A percentile compares a stretch with the other conserved stretches of the same genome.
Evolutionary conservation across 2,888 invertebrate species (phyloP).

Genomic region (Malthinus seriepunctatus): DNA sequence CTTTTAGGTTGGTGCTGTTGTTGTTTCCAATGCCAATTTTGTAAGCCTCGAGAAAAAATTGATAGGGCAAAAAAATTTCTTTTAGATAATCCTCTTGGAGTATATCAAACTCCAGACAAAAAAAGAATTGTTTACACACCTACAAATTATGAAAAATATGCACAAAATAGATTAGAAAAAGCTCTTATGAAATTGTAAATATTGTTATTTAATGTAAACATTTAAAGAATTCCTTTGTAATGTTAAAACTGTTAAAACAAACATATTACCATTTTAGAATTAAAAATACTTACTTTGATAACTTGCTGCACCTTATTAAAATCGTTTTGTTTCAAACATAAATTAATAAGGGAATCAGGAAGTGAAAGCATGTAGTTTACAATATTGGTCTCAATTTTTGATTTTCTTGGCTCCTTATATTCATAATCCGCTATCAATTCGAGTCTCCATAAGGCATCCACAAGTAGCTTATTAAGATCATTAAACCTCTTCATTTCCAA

Average conservation of each 20-base stretch:
- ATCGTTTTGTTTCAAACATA: constrained; percentile 75
- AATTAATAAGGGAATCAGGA: constrained; percentile 73
- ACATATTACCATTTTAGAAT: neutral
- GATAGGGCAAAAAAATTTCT: constrained; percentile 60
- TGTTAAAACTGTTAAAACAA: neutral
- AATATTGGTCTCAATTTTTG: constrained; percentile 55
- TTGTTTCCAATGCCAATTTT: constrained; percentile 60
- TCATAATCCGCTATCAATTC: constrained; percentile 61
- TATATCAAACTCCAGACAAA: constrained; percentile 50
- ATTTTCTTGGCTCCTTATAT: constrained; percentile 57
- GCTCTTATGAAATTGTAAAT: constrained; percentile 58
- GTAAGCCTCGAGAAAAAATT: constrained; percentile 60
- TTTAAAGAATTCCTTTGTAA: constrained; percentile 10
- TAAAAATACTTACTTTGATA: constrained; percentile 67
- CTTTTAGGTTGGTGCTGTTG: constrained; percentile 64
- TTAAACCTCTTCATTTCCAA: constrained; percentile 40
- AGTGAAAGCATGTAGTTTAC: constrained; percentile 74
- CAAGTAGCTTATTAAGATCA: constrained; percentile 58
- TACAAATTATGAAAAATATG: constrained; percentile 60
- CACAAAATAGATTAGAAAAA: constrained; percentile 61
- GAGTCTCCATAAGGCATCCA: constrained; percentile 73
- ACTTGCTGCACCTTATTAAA: constrained; percentile 77
- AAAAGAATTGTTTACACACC: constrained; percentile 57
- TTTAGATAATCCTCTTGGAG: constrained; percentile 62
- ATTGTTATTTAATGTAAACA: neutral